Conservation (phyloP, 1,140 invertebrate genomes). For the Calephelis nemesis region DNA sequence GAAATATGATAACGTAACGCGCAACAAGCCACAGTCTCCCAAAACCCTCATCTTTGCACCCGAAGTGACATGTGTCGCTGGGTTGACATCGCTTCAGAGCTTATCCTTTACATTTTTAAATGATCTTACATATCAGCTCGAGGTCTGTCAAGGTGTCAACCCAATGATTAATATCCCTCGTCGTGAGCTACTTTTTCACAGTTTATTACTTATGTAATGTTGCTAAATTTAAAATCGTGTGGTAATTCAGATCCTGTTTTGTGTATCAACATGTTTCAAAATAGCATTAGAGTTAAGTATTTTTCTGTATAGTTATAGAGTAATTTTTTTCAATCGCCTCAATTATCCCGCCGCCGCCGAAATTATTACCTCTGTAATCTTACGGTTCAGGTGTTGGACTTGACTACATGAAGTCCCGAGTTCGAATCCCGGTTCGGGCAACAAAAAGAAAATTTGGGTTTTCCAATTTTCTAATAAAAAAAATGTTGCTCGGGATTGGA, state of each 20-base stretch:
- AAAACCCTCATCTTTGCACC: conserved; percentile 12
- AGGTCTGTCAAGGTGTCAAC: not conserved
- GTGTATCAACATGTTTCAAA: too few relatives aligned
- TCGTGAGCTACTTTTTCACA: not conserved
- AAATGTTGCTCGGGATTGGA: too few relatives aligned
- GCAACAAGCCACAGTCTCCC: conserved; percentile 5
- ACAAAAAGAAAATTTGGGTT: too few relatives aligned
- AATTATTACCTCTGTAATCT: too few relatives aligned
- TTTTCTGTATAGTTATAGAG: too few relatives aligned
- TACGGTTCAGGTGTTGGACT: too few relatives aligned
- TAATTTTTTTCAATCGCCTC: too few relatives aligned
- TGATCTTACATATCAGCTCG: conserved; percentile 3
- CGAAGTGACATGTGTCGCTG: conserved; percentile 5
- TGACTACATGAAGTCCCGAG: too few relatives aligned
- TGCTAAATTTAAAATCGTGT: not conserved
- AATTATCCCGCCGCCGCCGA: too few relatives aligned
- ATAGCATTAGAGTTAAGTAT: too few relatives aligned
- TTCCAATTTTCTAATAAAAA: too few relatives aligned
- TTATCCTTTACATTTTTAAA: conserved; percentile 14
- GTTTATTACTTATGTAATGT: not conserved
- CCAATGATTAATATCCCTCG: conserved; percentile 4
- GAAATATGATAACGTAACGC: not conserved
- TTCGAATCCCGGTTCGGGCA: too few relatives aligned
- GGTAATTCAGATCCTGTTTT: not conserved
- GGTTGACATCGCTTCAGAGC: not conserved